Percentiles rank a stretch among this genome's conserved stretches.
These are phyloP conservation scores for Polypterus bichir DNA, from an alignment of 2,113 vertebrate species.

Conservation along the genomic window DNA sequence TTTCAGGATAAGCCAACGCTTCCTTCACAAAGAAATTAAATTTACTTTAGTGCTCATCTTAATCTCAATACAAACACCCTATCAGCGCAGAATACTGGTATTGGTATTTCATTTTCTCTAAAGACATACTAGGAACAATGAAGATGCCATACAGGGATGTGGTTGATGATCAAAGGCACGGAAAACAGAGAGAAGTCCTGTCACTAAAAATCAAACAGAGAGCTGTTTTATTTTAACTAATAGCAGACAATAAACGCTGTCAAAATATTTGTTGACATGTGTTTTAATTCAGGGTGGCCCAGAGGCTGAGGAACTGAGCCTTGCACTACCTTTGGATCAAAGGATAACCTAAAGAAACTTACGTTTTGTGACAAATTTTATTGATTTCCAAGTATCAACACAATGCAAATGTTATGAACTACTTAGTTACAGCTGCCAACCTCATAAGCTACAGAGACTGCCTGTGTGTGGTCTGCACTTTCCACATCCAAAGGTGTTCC, in stretches of 20 bases:
- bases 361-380: background rate
- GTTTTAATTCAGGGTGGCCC: constrained; percentile 16
- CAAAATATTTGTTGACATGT: constrained; percentile 24
- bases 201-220: constrained; percentile 20
- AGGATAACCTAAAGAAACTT: constrained; percentile 15
- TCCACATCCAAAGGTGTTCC: too few species aligned
- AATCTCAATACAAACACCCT: constrained; percentile 19
- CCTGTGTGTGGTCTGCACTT: too few species aligned
- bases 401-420: too few species aligned
- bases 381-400: constrained; percentile 1
- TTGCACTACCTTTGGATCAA: constrained; percentile 17
- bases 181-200: constrained; percentile 18
- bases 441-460: too few species aligned
- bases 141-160: constrained; percentile 18
- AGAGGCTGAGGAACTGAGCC: constrained; percentile 5
- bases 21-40: constrained; percentile 18
- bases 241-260: constrained; percentile 16
- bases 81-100: constrained; percentile 13
- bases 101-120: constrained; percentile 12
- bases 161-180: constrained; percentile 27
- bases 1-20: constrained; percentile 11
- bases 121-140: constrained; percentile 6
- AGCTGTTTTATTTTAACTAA: constrained; percentile 12
- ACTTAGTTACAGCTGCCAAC: too few species aligned
- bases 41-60: constrained; percentile 24